Percentiles rank a stretch among this genome's conserved stretches.
Conservation (phyloP, 92 coral and sea anemone genomes). For the Paramuricea clavata region DNA sequence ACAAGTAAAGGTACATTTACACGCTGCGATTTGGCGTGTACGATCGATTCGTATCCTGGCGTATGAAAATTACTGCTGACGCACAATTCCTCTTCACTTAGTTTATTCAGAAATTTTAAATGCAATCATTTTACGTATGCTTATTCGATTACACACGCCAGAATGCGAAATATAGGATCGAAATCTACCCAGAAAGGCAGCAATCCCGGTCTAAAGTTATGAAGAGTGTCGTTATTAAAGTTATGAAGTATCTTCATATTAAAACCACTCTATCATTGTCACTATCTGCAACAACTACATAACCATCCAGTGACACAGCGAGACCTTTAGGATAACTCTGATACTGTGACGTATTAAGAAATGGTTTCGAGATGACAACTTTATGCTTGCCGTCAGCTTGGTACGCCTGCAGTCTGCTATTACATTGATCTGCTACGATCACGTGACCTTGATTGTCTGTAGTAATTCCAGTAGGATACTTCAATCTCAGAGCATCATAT, state of each 20-base stretch:
- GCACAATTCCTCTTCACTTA: no score
- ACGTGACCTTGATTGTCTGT: conserved; percentile 89
- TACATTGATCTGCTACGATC: conserved; percentile 96
- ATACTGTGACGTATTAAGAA: conserved; percentile 79
- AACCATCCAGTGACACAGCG: conserved; percentile 88
- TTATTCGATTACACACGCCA: no score
- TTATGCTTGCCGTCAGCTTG: conserved; percentile 72
- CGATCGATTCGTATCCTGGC: no score
- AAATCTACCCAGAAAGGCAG: no score
- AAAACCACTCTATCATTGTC: conserved; percentile 91
- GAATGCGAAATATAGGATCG: no score
- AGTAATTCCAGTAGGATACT: conserved; percentile 97
- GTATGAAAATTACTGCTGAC: no score
- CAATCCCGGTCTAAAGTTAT: no score
- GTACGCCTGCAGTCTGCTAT: conserved; percentile 91
- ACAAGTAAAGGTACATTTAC: no score
- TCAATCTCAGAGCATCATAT: conserved; percentile 73
- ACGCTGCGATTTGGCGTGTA: no score
- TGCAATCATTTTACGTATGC: no score
- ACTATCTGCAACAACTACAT: conserved; percentile 90
- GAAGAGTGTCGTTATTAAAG: no score
- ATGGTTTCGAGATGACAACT: conserved; percentile 75
- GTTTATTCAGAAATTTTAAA: no score
- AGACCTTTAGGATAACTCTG: conserved; percentile 94
- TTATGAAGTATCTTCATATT: conserved; percentile 38